phyloP scores from a whole-genome alignment of 2,113 vertebrate species.

The Macrotus californicus region DNA sequence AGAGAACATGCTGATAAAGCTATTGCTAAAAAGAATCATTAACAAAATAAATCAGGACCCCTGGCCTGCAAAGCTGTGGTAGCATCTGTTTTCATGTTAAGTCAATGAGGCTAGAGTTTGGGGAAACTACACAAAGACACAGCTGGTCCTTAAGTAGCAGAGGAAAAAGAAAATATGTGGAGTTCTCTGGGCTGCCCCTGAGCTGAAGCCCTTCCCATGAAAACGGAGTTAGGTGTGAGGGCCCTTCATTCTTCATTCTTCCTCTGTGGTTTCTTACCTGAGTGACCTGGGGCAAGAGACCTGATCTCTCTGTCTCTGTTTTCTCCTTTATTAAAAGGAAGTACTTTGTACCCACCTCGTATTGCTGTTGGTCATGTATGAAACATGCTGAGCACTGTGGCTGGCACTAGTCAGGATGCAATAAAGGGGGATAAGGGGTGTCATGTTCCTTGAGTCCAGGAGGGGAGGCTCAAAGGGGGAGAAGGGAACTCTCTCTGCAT shows the following conservation, averaged over 20 bases:
- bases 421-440: not conserved
- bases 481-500: not conserved
- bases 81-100: not conserved
- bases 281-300: not conserved
- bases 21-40: constrained; percentile 54
- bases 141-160: not conserved
- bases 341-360: not conserved
- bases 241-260: not conserved
- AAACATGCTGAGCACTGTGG: not conserved
- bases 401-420: not conserved
- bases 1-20: constrained; percentile 44
- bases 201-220: not conserved
- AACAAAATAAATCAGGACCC: constrained; percentile 35
- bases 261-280: not conserved
- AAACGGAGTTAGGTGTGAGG: not conserved
- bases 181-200: not conserved
- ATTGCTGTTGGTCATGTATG: not conserved
- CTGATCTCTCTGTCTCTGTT: not conserved
- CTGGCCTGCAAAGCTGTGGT: not conserved
- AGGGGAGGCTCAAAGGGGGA: not conserved
- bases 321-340: not conserved
- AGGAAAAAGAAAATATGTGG: not conserved
- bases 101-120: not conserved
- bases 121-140: not conserved
- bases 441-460: not conserved